Evolutionary conservation across 2,797 vertebrate genomes (phyloP).

Genomic region (Hylomyscus alleni): DNA sequence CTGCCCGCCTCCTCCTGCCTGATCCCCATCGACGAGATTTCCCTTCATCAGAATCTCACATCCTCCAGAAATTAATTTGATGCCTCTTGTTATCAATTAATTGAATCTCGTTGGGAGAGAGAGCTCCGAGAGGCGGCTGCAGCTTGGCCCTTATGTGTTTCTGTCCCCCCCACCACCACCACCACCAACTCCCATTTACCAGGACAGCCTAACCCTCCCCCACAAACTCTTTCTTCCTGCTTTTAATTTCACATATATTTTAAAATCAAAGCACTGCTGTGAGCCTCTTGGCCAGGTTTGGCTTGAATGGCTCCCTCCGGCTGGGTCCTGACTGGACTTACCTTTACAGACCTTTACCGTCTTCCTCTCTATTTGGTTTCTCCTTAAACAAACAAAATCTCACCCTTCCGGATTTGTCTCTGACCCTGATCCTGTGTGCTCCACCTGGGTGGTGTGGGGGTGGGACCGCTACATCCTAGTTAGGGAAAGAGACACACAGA

Average conservation of each 20-base stretch:
- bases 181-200: background rate
- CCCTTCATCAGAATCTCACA: conserved; percentile 99
- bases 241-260: conserved; percentile 87
- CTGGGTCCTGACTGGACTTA: background rate
- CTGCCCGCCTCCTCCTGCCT: conserved; percentile 84
- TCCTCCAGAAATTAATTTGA: conserved; percentile 99
- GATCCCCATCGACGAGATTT: conserved; percentile 92
- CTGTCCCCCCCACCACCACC: background rate
- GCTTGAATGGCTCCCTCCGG: background rate
- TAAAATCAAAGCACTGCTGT: conserved; percentile 85
- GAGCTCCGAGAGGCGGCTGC: conserved; percentile 93
- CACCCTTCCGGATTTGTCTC: conserved; percentile 52
- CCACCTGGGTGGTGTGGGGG: background rate
- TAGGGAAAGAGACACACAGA: background rate
- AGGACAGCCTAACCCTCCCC: conserved; percentile 17
- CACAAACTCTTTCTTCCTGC: conserved; percentile 69
- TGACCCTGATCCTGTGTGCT: conserved; percentile 27
- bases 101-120: conserved; percentile 99
- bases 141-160: conserved; percentile 91
- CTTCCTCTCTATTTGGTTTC: conserved; percentile 23
- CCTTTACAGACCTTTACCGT: background rate
- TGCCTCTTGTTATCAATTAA: conserved; percentile 99
- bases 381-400: conserved; percentile 69
- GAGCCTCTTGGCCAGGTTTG: conserved; percentile 46
- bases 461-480: background rate